A percentile compares a stretch with the other conserved stretches of the same genome.
Evolutionary conservation across 2,113 vertebrate species (phyloP).

Genomic region (human): DNA sequence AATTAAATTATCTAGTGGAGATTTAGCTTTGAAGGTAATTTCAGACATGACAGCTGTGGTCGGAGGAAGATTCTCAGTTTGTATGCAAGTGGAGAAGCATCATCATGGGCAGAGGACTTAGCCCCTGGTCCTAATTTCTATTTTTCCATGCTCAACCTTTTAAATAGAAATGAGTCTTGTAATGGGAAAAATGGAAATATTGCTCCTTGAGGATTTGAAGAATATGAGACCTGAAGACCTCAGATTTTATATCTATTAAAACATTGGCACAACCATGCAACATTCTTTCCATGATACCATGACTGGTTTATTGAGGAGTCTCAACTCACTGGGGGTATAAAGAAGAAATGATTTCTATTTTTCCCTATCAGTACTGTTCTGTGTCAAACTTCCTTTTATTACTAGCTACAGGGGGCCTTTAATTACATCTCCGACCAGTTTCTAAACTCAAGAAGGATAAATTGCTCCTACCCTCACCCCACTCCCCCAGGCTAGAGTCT

Average conservation of each 20-base stretch:
- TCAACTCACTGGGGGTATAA: neutral
- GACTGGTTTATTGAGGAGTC: neutral
- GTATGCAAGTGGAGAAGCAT: neutral
- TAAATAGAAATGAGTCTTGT: neutral
- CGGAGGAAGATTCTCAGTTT: neutral
- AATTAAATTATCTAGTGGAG: neutral
- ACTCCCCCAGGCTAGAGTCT: neutral
- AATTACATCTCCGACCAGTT: neutral
- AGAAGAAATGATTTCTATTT: neutral
- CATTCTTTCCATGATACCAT: neutral
- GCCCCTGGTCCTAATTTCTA: neutral
- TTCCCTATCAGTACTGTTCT: neutral
- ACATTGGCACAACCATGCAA: neutral
- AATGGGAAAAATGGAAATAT: neutral
- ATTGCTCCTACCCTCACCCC: neutral
- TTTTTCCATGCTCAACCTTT: neutral
- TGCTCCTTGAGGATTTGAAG: neutral
- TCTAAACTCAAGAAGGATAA: neutral
- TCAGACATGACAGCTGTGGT: neutral
- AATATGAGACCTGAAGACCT: neutral
- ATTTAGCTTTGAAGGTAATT: neutral
- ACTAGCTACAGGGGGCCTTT: neutral
- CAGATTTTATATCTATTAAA: neutral
- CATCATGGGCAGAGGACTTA: neutral
- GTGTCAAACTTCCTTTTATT: constrained; percentile 11